A percentile compares a stretch with the other conserved stretches of the same genome.
Evolutionary conservation across 23 tunicate genomes (phyloP).

Genomic region (Clavelina lepadiformis): DNA sequence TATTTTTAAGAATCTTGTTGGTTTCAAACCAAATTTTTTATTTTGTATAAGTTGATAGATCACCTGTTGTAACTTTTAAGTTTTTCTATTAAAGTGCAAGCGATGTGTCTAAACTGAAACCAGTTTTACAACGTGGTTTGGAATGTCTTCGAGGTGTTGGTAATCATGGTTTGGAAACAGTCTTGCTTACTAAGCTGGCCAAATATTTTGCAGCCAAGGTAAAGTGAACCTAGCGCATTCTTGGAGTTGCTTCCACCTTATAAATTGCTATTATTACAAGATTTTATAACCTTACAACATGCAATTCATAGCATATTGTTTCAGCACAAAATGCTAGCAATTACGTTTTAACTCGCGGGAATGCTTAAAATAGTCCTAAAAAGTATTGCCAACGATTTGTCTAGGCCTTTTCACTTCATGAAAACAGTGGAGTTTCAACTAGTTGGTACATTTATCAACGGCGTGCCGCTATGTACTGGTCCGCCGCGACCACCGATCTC

Average conservation of each 20-base stretch:
- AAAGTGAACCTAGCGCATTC: too few species aligned
- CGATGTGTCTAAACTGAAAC: slow-evolving; percentile 22
- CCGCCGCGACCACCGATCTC: slow-evolving; percentile 45
- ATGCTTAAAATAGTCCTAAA: too few species aligned
- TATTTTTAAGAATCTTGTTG: background rate
- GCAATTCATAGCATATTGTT: too few species aligned
- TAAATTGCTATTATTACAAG: too few species aligned
- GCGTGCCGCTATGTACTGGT: slow-evolving; percentile 73
- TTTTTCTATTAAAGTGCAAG: slow-evolving; percentile 14
- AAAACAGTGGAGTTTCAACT: slow-evolving; percentile 20
- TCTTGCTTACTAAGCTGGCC: slow-evolving; percentile 59
- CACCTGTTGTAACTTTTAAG: background rate
- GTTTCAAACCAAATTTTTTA: background rate
- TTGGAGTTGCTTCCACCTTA: too few species aligned
- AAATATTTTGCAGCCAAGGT: slow-evolving; percentile 87
- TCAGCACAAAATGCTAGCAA: too few species aligned
- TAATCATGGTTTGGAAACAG: slow-evolving; percentile 60
- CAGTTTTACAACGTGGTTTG: slow-evolving; percentile 47
- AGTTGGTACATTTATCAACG: slow-evolving; percentile 64
- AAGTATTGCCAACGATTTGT: too few species aligned
- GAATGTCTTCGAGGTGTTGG: slow-evolving; percentile 62
- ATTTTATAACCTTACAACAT: too few species aligned
- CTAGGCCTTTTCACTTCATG: slow-evolving; percentile 29
- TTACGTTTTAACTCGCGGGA: too few species aligned
- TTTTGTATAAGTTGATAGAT: background rate